Evolutionary conservation across 2,113 vertebrate species (phyloP).

Genomic region (Perca flavescens): DNA sequence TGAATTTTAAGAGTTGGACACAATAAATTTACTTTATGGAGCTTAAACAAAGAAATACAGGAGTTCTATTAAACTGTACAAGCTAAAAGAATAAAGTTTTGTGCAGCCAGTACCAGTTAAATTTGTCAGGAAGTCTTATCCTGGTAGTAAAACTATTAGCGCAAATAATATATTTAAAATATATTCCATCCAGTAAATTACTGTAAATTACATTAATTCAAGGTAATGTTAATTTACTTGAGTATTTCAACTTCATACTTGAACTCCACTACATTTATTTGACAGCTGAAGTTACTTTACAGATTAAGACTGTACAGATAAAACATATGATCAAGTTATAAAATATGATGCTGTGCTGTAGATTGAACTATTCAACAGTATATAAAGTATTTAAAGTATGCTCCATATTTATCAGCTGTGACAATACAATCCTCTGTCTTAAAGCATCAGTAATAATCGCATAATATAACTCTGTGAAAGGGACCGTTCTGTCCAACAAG

Average conservation of each 20-base stretch:
- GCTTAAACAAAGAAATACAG: not conserved
- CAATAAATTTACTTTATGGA: not conserved
- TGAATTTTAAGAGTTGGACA: not conserved
- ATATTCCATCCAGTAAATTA: not conserved
- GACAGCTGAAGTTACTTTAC: not conserved
- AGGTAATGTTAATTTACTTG: not conserved
- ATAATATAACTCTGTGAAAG: not conserved
- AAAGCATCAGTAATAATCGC: not conserved
- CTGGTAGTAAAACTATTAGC: not conserved
- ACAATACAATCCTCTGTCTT: not conserved
- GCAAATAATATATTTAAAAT: not conserved
- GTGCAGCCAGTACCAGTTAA: not conserved
- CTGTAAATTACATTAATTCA: not conserved
- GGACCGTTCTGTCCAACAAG: not conserved
- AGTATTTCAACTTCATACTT: not conserved
- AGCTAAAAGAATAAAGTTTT: not conserved
- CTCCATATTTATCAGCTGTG: not conserved
- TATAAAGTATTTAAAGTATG: not conserved
- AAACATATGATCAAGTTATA: not conserved
- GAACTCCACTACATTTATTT: not conserved
- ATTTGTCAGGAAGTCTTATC: not conserved
- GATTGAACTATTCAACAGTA: not conserved
- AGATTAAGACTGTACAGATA: not conserved
- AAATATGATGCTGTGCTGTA: not conserved
- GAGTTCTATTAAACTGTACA: not conserved